A percentile compares a stretch with the other conserved stretches of the same genome.
Conservation (phyloP, 1,140 invertebrate genomes). For the Popillia japonica region DNA sequence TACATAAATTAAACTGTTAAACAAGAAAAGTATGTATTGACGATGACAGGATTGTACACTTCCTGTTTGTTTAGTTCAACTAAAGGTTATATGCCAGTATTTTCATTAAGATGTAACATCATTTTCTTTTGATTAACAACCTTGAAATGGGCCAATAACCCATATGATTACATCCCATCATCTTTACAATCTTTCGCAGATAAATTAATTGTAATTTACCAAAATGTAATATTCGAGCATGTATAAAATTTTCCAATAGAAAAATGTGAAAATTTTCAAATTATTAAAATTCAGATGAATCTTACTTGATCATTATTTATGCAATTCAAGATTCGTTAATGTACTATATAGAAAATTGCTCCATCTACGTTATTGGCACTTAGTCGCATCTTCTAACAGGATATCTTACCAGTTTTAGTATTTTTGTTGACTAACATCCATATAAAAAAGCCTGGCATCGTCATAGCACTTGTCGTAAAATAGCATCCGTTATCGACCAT, state of each 20-base stretch:
- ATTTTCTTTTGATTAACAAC: constrained; percentile 42
- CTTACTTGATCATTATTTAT: too few relatives aligned
- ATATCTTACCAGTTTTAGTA: constrained; percentile 34
- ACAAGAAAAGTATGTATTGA: not conserved
- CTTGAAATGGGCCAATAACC: constrained; percentile 49
- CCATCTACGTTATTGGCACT: not conserved
- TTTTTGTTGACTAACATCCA: constrained; percentile 28
- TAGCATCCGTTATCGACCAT: not conserved
- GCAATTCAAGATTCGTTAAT: too few relatives aligned
- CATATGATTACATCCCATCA: constrained; percentile 24
- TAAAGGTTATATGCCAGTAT: not conserved
- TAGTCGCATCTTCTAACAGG: not conserved
- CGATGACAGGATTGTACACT: not conserved
- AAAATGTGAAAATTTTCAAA: too few relatives aligned
- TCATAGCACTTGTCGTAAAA: not conserved
- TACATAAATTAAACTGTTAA: not conserved
- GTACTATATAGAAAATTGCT: too few relatives aligned
- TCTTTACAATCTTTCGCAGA: not conserved
- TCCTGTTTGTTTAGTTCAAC: not conserved
- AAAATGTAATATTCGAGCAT: too few relatives aligned
- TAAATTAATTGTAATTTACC: too few relatives aligned
- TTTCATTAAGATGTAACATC: not conserved
- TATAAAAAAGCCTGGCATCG: constrained; percentile 8
- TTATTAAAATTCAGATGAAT: too few relatives aligned
- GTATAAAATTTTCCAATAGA: too few relatives aligned